These are phyloP conservation scores for Ptychobarbus kaznakovi DNA, from an alignment of 2,797 vertebrate species.

Conservation along the genomic window DNA sequence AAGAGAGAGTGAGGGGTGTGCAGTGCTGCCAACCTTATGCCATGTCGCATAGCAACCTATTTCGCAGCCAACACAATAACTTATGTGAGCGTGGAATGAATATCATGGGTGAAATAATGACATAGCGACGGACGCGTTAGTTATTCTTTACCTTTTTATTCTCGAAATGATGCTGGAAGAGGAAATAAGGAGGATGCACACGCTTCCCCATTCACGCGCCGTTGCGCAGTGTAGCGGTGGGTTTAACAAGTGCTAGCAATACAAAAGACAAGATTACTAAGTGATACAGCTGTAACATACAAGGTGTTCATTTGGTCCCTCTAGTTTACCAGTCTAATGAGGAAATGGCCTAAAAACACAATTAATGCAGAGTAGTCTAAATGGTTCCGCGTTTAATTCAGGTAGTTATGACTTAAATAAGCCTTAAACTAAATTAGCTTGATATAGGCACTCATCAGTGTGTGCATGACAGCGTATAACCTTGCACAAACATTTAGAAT, in stretches of 20 bases:
- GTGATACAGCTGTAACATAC: neutral
- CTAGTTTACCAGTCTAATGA: neutral
- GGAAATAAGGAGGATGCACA: neutral
- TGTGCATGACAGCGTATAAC: neutral
- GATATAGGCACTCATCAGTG: neutral
- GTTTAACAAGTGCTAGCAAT: neutral
- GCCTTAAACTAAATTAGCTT: neutral
- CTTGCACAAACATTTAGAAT: neutral
- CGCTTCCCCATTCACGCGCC: neutral
- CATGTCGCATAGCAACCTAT: conserved; percentile 23
- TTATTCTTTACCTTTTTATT: conserved; percentile 31
- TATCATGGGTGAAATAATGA: conserved; percentile 11
- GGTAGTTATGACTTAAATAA: neutral
- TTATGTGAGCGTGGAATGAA: neutral
- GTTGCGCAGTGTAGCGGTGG: conserved; percentile 22
- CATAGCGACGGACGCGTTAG: neutral
- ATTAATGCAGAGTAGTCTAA: neutral
- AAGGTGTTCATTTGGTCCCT: neutral
- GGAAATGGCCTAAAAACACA: neutral
- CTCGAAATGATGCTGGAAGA: conserved; percentile 17
- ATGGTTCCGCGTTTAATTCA: neutral
- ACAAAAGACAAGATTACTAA: neutral
- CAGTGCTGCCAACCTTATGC: neutral
- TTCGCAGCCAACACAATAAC: neutral
- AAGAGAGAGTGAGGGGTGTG: neutral